Conservation (phyloP, 2,113 vertebrate species). For the Urocynchramus pylzowi region DNA sequence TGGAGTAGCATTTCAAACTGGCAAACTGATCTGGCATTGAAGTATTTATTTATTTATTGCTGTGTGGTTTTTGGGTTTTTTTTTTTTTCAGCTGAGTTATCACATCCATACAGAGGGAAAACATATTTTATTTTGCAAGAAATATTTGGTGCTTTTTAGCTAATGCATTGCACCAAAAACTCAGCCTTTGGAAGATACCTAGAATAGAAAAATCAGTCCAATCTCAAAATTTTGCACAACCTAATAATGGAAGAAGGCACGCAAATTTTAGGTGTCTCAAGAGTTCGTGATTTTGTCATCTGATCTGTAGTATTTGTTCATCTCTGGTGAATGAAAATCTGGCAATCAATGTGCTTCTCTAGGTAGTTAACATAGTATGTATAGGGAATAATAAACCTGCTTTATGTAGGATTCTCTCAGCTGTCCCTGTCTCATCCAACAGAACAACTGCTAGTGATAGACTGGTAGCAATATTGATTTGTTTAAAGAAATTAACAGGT, state of each 20-base stretch:
- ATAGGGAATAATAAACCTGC: neutral
- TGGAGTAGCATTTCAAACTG: neutral
- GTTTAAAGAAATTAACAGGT: neutral
- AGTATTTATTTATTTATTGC: neutral
- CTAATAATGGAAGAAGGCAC: neutral
- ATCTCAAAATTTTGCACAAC: neutral
- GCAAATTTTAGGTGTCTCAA: neutral
- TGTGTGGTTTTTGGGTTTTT: neutral
- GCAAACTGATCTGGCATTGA: neutral
- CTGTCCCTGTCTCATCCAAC: neutral
- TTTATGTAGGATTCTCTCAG: neutral
- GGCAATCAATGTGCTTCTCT: neutral
- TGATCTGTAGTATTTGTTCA: neutral
- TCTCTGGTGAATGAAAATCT: neutral
- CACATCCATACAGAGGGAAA: neutral
- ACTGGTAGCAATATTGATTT: neutral
- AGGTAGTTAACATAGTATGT: neutral
- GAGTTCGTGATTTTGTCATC: neutral
- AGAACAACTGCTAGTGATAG: neutral
- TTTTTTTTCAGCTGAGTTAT: neutral
- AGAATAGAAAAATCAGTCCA: neutral
- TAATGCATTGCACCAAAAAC: neutral
- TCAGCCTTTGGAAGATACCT: neutral
- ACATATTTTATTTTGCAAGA: neutral
- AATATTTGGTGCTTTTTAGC: neutral